phyloP scores from a whole-genome alignment of 2,113 vertebrate genomes.

The Choloepus hoffmanni region DNA sequence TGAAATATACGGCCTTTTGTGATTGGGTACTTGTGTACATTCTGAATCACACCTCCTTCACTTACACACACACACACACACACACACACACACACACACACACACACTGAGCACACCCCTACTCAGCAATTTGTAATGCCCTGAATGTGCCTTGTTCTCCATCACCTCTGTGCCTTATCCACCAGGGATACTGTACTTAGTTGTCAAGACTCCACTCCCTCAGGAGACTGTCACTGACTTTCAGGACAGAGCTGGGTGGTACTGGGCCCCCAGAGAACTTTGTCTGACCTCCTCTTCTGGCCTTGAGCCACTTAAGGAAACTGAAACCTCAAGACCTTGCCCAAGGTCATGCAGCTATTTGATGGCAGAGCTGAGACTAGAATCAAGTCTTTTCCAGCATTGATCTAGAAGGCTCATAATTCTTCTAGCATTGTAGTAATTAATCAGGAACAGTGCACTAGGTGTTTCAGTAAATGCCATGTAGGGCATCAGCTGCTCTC shows the following conservation, averaged over 20 bases:
- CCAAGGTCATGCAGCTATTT: not conserved
- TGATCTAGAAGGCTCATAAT: not conserved
- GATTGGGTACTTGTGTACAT: not conserved
- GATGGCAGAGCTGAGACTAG: not conserved
- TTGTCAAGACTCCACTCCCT: not conserved
- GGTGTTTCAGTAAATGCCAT: not conserved
- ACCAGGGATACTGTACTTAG: not conserved
- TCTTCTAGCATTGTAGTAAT: not conserved
- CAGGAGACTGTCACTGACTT: not conserved
- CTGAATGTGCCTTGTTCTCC: not conserved
- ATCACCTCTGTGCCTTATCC: not conserved
- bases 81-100: too few relatives aligned
- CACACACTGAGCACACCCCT: too few relatives aligned
- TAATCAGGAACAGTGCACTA: not conserved
- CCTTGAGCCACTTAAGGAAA: not conserved
- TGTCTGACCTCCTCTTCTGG: not conserved
- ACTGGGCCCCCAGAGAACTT: not conserved
- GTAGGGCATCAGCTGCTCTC: not conserved
- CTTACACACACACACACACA: not conserved
- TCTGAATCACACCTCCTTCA: not conserved
- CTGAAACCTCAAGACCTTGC: not conserved
- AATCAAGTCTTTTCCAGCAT: not conserved
- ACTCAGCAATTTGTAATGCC: not conserved
- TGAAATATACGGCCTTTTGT: not conserved
- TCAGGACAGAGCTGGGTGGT: too few relatives aligned